These are phyloP conservation scores for Conistra vaccinii DNA, from an alignment of 2,888 invertebrate species.

Conservation along the genomic window DNA sequence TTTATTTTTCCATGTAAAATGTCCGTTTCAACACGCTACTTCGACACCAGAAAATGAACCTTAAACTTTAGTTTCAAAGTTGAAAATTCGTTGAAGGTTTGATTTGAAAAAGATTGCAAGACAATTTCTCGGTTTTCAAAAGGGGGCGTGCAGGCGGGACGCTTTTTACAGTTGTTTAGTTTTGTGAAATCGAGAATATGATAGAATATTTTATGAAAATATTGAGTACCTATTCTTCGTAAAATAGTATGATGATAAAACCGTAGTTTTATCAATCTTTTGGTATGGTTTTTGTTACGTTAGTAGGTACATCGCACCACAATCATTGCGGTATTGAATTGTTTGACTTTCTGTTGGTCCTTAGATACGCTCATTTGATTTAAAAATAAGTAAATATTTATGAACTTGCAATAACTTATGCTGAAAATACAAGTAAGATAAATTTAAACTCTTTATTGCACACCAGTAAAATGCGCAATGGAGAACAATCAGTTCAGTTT, in stretches of 20 bases:
- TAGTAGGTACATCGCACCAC: neutral
- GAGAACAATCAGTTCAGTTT: neutral
- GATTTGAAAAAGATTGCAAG: slow-evolving; percentile 66
- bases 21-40: slow-evolving; percentile 66
- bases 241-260: slow-evolving; percentile 25
- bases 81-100: slow-evolving; percentile 46
- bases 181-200: slow-evolving; percentile 36
- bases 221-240: slow-evolving; percentile 8
- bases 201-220: slow-evolving; percentile 39
- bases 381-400: neutral
- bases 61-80: slow-evolving; percentile 47
- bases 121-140: slow-evolving; percentile 70
- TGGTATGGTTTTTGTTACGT: neutral
- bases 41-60: slow-evolving; percentile 53
- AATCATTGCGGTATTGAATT: neutral
- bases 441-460: no score
- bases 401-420: neutral
- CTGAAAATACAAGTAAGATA: no score
- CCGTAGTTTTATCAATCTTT: neutral
- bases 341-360: neutral
- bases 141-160: slow-evolving; percentile 58
- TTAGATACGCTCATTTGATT: neutral
- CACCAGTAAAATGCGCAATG: no score
- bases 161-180: slow-evolving; percentile 55
- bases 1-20: slow-evolving; percentile 76